These are phyloP conservation scores for Aphis gossypii DNA, from an alignment of 1,140 invertebrate genomes.

Conservation along the genomic window DNA sequence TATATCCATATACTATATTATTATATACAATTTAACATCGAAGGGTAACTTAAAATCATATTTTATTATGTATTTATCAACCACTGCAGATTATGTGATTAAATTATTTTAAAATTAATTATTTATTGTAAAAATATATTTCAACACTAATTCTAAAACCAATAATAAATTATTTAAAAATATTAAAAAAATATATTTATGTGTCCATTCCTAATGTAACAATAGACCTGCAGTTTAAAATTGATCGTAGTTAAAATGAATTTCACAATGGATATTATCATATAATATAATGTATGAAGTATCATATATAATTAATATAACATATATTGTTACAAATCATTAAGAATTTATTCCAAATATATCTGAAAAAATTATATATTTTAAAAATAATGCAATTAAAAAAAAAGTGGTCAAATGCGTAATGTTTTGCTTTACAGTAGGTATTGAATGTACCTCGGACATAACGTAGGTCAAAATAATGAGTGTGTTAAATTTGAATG, in stretches of 20 bases:
- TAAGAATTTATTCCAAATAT: too few species aligned
- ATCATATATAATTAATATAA: too few species aligned
- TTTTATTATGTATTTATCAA: background rate
- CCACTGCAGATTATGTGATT: background rate
- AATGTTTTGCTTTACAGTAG: too few species aligned
- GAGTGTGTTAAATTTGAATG: too few species aligned
- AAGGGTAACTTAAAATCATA: background rate
- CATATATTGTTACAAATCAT: too few species aligned
- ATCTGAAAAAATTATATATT: background rate
- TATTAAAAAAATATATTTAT: background rate
- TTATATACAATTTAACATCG: background rate
- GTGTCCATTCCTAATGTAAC: background rate
- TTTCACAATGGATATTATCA: background rate
- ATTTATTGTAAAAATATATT: background rate
- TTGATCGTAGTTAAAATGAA: background rate
- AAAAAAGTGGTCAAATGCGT: too few species aligned
- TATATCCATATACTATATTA: background rate
- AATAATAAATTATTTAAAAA: too few species aligned
- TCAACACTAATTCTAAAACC: background rate
- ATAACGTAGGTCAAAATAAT: too few species aligned
- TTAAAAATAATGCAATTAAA: background rate
- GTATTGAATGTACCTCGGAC: too few species aligned
- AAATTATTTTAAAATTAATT: background rate
- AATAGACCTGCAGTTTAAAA: background rate
- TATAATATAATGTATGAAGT: background rate